Base-by-base conservation (phyloP, 2,113 vertebrate species). In the Dascyllus trimaculatus region DNA sequence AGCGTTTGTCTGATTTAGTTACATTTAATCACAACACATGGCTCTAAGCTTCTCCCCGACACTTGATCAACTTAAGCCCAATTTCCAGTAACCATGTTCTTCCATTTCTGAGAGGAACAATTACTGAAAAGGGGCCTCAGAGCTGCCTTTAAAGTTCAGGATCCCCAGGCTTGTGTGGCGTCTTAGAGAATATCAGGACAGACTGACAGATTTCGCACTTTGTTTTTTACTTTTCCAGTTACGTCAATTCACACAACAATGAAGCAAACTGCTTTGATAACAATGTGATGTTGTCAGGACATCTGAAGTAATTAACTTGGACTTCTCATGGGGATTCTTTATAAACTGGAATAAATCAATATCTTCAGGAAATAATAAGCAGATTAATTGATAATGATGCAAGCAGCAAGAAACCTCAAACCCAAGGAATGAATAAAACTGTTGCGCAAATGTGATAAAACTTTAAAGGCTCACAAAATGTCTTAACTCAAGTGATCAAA, bases 1-100 rank as follows among this genome's bases (percentile, higher is more conserved):
- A 26, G 17, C 40, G 26, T 38, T 59, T 25, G 68, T 87, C 83
- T 43, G 56, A 78, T 88, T 72, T 53, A 73, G 78, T 84, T 80
- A 49, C 57, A 21, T 63, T 62, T 88, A 81, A 86, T 91, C 58
- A 71, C 59, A 81, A 82, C 75, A 64, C 78, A 64, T 69, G 38
- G 62, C 68, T 78, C 26, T 17, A 9, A 81, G 77, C 56, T 51
- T 69, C 59, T 15, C 51, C 56, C 49, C 64, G 75, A 75, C 60
- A 61, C 84, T 78, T 74, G 43, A 66, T 80, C 76, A 88, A 81
- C 64, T 78, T 74, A 74, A 85, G 58, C 29, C 68, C 38, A 79
- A 56, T 72, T 88, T 80, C 65, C 66, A 72, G 56, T 60, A 73
- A 74, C 64, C 64, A 59, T 65, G 29, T 72, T 49, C 52, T 71